These are phyloP conservation scores for Calidris pygmaea DNA, from an alignment of 2,113 vertebrate species.

Conservation along the genomic window DNA sequence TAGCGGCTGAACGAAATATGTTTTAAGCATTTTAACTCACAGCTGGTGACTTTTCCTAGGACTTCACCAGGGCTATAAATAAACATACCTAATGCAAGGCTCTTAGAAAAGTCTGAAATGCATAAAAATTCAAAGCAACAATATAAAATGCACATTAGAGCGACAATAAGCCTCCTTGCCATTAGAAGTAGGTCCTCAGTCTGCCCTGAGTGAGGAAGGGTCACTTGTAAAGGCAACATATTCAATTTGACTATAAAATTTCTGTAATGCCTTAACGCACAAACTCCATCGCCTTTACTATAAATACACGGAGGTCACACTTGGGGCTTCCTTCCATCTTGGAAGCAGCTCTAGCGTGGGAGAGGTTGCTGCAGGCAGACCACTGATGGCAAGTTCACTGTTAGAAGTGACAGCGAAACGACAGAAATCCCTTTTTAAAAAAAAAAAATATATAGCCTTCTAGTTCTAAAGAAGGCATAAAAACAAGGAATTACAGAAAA, in stretches of 20 bases:
- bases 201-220: neutral
- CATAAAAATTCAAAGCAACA: neutral
- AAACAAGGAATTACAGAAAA: slow-evolving; percentile 2
- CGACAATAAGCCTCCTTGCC: neutral
- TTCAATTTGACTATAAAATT: neutral
- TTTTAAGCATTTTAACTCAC: neutral
- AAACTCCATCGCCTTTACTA: neutral
- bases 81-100: neutral
- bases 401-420: slow-evolving; percentile 14
- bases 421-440: neutral
- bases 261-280: neutral
- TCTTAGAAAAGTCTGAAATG: neutral
- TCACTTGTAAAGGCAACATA: neutral
- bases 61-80: neutral
- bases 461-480: neutral
- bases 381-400: neutral
- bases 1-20: neutral
- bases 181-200: neutral
- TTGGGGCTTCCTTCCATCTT: neutral
- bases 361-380: slow-evolving; percentile 1
- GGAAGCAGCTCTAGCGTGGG: neutral
- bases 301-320: neutral
- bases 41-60: neutral
- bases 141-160: neutral
- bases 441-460: neutral